These are phyloP conservation scores for Ianthella basta DNA, from an alignment of 37 sponge, comb jelly and placozoan species.

Conservation along the genomic window DNA sequence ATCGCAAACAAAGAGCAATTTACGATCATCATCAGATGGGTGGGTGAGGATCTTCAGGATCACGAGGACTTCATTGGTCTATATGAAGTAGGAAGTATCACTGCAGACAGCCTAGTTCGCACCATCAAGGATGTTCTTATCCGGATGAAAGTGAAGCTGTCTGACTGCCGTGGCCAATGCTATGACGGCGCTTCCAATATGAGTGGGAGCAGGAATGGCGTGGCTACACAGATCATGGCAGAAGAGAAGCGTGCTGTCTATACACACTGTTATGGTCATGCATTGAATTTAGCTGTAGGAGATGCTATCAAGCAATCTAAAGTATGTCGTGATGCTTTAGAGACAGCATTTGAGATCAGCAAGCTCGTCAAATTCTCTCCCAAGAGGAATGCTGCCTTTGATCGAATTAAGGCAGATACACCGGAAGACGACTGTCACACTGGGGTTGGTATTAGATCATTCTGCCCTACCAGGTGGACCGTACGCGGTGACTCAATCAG, in stretches of 20 bases:
- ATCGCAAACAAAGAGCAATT: constrained; percentile 76
- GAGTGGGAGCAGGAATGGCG: constrained; percentile 43
- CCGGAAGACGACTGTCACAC: constrained; percentile 23
- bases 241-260: constrained; percentile 31
- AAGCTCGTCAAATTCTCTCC: constrained; percentile 43
- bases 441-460: constrained; percentile 39
- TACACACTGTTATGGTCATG: constrained; percentile 51
- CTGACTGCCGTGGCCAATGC: constrained; percentile 53
- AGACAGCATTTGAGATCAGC: constrained; percentile 38
- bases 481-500: constrained; percentile 53
- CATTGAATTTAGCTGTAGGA: constrained; percentile 40
- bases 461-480: constrained; percentile 67
- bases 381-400: constrained; percentile 59
- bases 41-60: constrained; percentile 32
- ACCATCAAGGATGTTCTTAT: constrained; percentile 43
- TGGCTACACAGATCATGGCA: constrained; percentile 42
- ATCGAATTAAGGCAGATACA: constrained; percentile 37
- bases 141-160: constrained; percentile 16
- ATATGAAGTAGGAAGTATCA: constrained; percentile 39
- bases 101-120: constrained; percentile 21
- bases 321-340: constrained; percentile 46
- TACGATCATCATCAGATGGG: constrained; percentile 61
- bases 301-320: constrained; percentile 51
- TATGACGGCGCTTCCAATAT: constrained; percentile 59
- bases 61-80: constrained; percentile 55